Base-by-base conservation (phyloP, 2,888 invertebrate genomes). In the Protodeltote pygarga region DNA sequence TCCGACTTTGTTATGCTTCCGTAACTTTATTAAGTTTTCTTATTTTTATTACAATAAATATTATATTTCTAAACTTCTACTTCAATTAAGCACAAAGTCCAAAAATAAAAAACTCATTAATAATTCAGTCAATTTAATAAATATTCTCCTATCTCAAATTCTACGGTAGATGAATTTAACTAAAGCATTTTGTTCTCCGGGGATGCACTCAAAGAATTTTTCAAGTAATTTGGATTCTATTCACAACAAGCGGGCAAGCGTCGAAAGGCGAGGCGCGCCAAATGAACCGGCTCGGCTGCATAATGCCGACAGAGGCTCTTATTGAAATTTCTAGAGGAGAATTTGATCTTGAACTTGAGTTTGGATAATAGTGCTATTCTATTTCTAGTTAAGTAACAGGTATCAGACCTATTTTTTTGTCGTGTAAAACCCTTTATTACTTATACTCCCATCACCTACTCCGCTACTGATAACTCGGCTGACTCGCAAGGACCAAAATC, bases 211-310 rank as follows among this genome's bases (percentile, higher is more conserved):
- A 55, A 66, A 71, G 80, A 80, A 82, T 85, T 87, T 85, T 87
- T 82, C 83, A 75, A 85, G 85, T 85, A 82, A 87, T 89, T 88
- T 87, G 75, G 83, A 89, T 88, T 88, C 87, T 80, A 86, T 89
- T 86, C 87, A 89, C 86, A 85, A 82, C 81, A 79, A 74, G 59
- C 75, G 60, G 62, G 72, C 67, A 64, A 62, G 73, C 77, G 75
- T 78, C 75, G 79, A 73, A 77, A 75, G 78, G 73, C 75, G 72
- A 76, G 79, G 72, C 75, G 77, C 62, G 81, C 77, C 82, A 86
- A 89, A 86, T 86, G 84, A 87, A 87, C 79, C 75, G 79, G 74
- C 76, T 76, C 57, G 65, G 63, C 67, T 78, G 79, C 70, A 79
- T 77, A 76, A 73, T 49, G 28, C 32, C 19, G 25, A 38, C 45